phyloP scores from a whole-genome alignment of 2,888 invertebrate species.

The Mechanitis messenoides region DNA sequence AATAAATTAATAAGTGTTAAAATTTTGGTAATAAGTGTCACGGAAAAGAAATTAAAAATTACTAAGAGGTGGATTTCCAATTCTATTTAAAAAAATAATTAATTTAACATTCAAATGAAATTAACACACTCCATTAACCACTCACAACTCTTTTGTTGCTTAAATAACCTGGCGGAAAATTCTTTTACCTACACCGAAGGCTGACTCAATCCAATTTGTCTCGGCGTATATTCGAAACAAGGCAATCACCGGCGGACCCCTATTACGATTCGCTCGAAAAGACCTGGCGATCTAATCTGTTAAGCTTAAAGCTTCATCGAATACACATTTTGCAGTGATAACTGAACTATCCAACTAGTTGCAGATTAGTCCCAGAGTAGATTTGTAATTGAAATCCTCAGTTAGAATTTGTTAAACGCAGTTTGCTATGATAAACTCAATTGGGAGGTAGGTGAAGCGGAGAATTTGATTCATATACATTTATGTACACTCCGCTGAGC shows the following conservation, averaged over 20 bases:
- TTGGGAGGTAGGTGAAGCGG: conserved; percentile 8
- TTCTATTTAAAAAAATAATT: background rate
- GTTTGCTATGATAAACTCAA: conserved; percentile 15
- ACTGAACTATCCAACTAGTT: conserved; percentile 44
- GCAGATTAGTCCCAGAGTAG: conserved; percentile 22
- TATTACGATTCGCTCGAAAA: conserved; percentile 52
- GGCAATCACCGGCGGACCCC: conserved; percentile 59
- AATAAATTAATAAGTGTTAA: too few species aligned
- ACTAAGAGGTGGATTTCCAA: too few species aligned
- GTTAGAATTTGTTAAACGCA: conserved; percentile 17
- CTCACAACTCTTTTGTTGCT: conserved; percentile 16
- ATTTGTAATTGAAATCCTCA: conserved; percentile 27
- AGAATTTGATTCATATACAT: conserved; percentile 6
- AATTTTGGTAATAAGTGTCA: background rate
- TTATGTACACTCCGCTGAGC: background rate
- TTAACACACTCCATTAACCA: conserved; percentile 11
- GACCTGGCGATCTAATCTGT: conserved; percentile 55
- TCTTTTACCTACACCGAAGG: conserved; percentile 46
- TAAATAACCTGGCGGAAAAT: conserved; percentile 25
- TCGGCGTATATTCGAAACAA: conserved; percentile 60
- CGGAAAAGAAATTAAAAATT: background rate
- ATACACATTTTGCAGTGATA: conserved; percentile 58
- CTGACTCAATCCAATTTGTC: conserved; percentile 69
- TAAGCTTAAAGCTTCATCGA: conserved; percentile 55
- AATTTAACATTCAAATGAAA: conserved; percentile 3